A percentile compares a stretch with the other conserved stretches of the same genome.
These are phyloP conservation scores for Quadroppia sp. DNA, from an alignment of 2,888 invertebrate species.

Conservation along the genomic window DNA sequence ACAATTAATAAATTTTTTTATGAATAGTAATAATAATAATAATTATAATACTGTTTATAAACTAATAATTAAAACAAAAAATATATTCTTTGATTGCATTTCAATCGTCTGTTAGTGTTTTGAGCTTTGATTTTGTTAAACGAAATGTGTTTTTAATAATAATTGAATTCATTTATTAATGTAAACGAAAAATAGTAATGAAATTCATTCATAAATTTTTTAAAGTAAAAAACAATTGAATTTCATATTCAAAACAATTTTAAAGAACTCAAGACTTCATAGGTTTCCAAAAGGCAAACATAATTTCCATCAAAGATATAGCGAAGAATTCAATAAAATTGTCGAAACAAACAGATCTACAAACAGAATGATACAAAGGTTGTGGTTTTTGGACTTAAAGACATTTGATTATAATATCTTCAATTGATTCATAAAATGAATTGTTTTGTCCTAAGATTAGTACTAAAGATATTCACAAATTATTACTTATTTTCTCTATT, in stretches of 20 bases:
- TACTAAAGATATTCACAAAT: too few species aligned
- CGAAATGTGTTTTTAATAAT: not conserved
- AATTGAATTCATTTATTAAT: not conserved
- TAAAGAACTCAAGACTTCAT: conserved; percentile 64
- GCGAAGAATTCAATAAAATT: conserved; percentile 71
- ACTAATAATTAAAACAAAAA: too few species aligned
- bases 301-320: conserved; percentile 73
- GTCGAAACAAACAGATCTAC: conserved; percentile 69
- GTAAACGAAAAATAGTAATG: not conserved
- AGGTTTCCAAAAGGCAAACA: conserved; percentile 78
- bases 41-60: too few species aligned
- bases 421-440: too few species aligned
- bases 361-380: not conserved
- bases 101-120: not conserved
- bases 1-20: not conserved
- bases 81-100: not conserved
- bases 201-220: too few species aligned
- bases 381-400: too few species aligned
- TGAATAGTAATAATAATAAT: not conserved
- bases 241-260: too few species aligned
- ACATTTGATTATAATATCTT: too few species aligned
- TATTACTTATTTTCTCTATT: too few species aligned
- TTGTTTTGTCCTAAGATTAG: too few species aligned
- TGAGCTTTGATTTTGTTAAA: not conserved
- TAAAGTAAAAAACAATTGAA: too few species aligned